Evolutionary conservation across 2,113 vertebrate species (phyloP), one percentile per base, ranked within the genome.

Genomic region (Oxygymnocypris stewartii): DNA sequence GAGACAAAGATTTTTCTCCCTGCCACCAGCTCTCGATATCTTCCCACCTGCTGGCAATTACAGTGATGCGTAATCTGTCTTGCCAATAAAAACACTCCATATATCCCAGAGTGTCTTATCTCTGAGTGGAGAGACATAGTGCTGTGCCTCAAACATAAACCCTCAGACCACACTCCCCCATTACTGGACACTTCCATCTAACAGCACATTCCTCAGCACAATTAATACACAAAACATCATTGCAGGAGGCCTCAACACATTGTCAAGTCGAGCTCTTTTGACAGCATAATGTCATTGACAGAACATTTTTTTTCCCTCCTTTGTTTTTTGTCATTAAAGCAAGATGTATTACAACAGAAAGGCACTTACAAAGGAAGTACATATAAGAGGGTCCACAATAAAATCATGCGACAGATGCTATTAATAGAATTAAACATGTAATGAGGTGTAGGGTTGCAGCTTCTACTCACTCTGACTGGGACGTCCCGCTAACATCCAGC

Each of bases 401-500:
- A 20, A 73, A 40, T 11, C 20, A 13, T 5, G 40, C 1, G 31
- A 35, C 35, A 40, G 69, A 73, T 42, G 37, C 20, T 12, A 37
- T 42, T 4, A 73, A 6, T 12, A 42, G 20, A 57, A 13, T 6
- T n/a, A 59, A 16, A 74, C 44, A 9, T 84, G 8, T 6, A 47
- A 11, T n/a, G 37, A 65, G 42, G 57, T 61, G 4, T 23, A 73
- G 3, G 18, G 14, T 23, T 37, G 14, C 40, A 25, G 47, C 42
- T 28, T 31, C 49, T 13, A 91, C 94, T 93, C 79, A 95, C 94
- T 93, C 85, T 92, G 94, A 85, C 88, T 94, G 35, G 94, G 92
- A 79, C 93, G 93, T 86, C 94, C 94, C 4, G 92, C 90, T 65
- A 95, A 88, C 97, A 99, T 97, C 98, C 98, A 99, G 59, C 97